These are phyloP conservation scores for Myoxocephalus aenaeus DNA, from an alignment of 2,797 vertebrate species.

Conservation along the genomic window DNA sequence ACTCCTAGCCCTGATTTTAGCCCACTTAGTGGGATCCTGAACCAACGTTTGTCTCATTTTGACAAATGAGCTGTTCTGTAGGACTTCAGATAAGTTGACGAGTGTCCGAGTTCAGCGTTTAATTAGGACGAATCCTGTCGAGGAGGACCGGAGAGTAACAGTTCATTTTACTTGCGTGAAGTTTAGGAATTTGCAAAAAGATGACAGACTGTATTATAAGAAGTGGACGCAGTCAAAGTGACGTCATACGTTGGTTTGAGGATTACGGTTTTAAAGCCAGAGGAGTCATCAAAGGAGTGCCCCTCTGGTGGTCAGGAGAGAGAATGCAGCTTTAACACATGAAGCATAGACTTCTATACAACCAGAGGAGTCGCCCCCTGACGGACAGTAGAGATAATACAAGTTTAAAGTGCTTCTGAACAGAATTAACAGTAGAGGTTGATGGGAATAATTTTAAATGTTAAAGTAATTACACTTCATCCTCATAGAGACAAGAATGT, in stretches of 20 bases:
- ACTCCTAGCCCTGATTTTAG: slow-evolving; percentile 15
- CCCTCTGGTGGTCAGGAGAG: too few species aligned
- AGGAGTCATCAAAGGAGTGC: not conserved
- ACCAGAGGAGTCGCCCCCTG: not conserved
- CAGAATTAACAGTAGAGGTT: too few species aligned
- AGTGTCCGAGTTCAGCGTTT: not conserved
- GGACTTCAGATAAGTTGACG: not conserved
- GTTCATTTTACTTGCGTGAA: not conserved
- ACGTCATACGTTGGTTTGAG: not conserved
- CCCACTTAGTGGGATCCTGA: not conserved
- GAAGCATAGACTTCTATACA: not conserved
- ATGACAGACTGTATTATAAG: not conserved
- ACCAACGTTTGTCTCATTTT: not conserved
- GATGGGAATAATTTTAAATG: too few species aligned
- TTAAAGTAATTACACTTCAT: too few species aligned
- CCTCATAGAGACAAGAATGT: too few species aligned
- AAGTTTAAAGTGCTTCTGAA: too few species aligned
- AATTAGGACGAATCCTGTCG: slow-evolving; percentile 6
- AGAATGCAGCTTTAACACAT: too few species aligned
- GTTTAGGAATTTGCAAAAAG: not conserved
- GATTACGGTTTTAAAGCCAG: not conserved
- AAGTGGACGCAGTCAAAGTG: not conserved
- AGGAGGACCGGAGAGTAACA: not conserved
- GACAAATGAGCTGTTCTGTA: not conserved
- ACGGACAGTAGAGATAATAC: too few species aligned